Base-by-base conservation (phyloP, 1,140 invertebrate species). In the Diorhabda sublineata region DNA sequence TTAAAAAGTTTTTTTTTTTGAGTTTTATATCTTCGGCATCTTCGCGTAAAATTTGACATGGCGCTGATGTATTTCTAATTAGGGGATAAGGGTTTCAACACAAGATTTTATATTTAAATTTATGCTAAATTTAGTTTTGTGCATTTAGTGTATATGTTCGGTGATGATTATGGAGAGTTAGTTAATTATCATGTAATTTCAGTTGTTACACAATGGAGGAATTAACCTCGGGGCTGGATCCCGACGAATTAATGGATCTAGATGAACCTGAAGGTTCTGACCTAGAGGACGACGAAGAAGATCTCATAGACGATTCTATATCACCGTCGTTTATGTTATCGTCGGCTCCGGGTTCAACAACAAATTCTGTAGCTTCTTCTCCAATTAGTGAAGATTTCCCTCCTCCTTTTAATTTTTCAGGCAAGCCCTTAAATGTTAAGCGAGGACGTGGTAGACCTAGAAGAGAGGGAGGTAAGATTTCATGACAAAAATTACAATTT, bases 401-500 rank as follows among this genome's bases (percentile, higher is more conserved):
- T 3, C 83, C 82, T 42, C 82, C 82, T n/a, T 76, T 76, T 63
- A 75, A 74, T 67, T 80, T 80, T 77, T 82, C 84, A 64, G 85
- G 85, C 42, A 87, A 86, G 78, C 85, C 86, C 52, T 76, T 88
- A 61, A 86, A 84, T 66, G 86, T 89, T 65, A 84, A 89, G 72
- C 83, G 90, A 63, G 90, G 90, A 42, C 88, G 89, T 47, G 90
- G 90, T 2, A 82, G 90, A 73, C 90, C 90, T 3, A 83, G 89
- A 62, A 89, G 91, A 77, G 90, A 91, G 78, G 85, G 87, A 70
- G 81, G 83, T 76, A 84, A 82, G 70, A 64, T 56, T 45, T 64
- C 11, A 42, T 8, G 41, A 9, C 42, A 66, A 11, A 9, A 65
- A 65, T 52, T 26, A 26, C 26, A 26, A 0, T 26, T 26, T 26